Conservation (phyloP, 2,888 invertebrate genomes). For the Acanthopleura granulata region DNA sequence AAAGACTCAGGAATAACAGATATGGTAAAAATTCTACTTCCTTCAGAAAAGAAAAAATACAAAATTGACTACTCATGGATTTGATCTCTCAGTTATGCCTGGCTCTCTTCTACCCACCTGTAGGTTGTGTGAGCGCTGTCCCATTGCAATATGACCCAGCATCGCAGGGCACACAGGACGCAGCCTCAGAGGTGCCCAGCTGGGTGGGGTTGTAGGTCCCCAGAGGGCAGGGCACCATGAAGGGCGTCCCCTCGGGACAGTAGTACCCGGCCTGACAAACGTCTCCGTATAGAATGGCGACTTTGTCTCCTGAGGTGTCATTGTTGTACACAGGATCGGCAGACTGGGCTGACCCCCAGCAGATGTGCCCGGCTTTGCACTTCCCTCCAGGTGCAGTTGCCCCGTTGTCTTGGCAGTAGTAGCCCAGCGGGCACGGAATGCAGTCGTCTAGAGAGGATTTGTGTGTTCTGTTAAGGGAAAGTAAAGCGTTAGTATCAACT, state of each 20-base stretch:
- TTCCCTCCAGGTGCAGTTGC: conserved; percentile 53
- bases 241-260: conserved; percentile 59
- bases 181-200: conserved; percentile 41
- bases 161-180: conserved; percentile 58
- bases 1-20: too few species aligned
- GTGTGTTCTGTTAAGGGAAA: conserved; percentile 37
- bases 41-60: too few species aligned
- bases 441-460: conserved; percentile 42
- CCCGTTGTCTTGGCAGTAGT: conserved; percentile 62
- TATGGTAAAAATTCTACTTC: too few species aligned
- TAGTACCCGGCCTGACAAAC: conserved; percentile 63
- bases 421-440: conserved; percentile 57
- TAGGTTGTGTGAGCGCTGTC: conserved; percentile 52
- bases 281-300: conserved; percentile 62
- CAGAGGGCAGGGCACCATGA: conserved; percentile 59
- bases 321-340: conserved; percentile 64
- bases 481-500: too few species aligned
- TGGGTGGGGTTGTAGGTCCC: conserved; percentile 61
- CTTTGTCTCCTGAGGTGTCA: conserved; percentile 57
- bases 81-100: too few species aligned
- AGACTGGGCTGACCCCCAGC: conserved; percentile 53
- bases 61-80: too few species aligned
- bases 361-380: conserved; percentile 66
- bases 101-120: conserved; percentile 35
- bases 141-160: conserved; percentile 64